These are phyloP conservation scores for Lipophrys pholis DNA, from an alignment of 2,113 vertebrate genomes.

Conservation along the genomic window DNA sequence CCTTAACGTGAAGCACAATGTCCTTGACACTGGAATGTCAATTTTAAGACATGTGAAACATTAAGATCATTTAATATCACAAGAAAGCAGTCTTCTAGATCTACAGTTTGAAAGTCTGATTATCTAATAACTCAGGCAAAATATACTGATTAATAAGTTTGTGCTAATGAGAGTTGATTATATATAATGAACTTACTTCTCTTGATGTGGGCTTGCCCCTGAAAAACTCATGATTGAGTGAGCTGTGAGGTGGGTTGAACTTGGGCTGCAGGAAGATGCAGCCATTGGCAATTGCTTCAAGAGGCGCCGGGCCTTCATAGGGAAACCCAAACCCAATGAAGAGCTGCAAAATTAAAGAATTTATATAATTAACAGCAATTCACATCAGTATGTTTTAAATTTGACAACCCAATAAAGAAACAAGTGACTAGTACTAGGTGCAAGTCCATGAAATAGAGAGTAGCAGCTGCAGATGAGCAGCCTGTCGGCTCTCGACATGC, in stretches of 20 bases:
- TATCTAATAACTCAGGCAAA: no score
- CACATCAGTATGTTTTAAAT: not conserved
- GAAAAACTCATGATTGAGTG: slow-evolving; percentile 98
- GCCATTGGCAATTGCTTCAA: slow-evolving; percentile 97
- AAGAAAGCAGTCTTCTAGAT: no score
- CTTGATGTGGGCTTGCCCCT: slow-evolving; percentile 95
- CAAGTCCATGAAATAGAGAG: not conserved
- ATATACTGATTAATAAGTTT: no score
- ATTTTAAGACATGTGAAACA: no score
- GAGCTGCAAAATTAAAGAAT: slow-evolving; percentile 82
- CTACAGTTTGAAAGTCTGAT: no score
- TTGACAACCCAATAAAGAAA: no score
- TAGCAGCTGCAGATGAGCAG: not conserved
- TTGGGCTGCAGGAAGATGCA: slow-evolving; percentile 95
- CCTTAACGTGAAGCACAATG: no score
- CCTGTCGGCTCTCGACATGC: not conserved
- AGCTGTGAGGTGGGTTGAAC: slow-evolving; percentile 93
- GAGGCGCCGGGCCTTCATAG: slow-evolving; percentile 95
- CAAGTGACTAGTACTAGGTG: not conserved
- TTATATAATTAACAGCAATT: no score
- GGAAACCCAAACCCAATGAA: slow-evolving; percentile 98
- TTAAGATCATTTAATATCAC: no score
- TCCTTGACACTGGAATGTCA: no score
- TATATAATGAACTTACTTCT: slow-evolving; percentile 80
- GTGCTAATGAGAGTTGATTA: no score